Evolutionary conservation across 2,797 vertebrate genomes (phyloP).

Genomic region (Squalus acanthias): DNA sequence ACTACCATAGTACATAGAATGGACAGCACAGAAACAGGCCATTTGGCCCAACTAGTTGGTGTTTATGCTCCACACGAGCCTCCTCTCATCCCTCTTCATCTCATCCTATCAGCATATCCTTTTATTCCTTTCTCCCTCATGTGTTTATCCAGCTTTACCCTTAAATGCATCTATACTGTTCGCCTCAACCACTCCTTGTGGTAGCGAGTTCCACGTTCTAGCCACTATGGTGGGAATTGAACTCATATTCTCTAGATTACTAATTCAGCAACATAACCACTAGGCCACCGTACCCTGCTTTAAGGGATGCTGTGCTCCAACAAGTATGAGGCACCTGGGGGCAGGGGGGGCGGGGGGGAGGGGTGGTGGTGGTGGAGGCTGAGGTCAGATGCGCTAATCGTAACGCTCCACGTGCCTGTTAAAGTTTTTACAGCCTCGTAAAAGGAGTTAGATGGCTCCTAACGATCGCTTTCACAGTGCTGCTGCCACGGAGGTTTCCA

Average conservation of each 20-base stretch:
- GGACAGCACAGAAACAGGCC: background rate
- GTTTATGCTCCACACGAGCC: background rate
- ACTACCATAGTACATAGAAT: background rate
- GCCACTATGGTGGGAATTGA: no score
- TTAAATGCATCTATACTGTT: no score
- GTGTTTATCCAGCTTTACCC: background rate
- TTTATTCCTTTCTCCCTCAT: background rate
- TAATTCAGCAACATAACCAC: background rate
- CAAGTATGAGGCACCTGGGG: background rate
- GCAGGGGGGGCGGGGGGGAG: background rate
- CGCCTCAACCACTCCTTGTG: background rate
- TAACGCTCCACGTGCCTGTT: background rate
- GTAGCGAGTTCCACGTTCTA: background rate
- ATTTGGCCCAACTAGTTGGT: background rate
- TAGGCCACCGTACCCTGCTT: background rate
- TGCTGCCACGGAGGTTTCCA: slow-evolving; percentile 11
- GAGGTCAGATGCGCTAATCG: background rate
- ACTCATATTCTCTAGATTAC: background rate
- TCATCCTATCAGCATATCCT: background rate
- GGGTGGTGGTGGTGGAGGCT: background rate
- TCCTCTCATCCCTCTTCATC: no score
- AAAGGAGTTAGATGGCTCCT: slow-evolving; percentile 3
- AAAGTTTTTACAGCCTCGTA: fast-evolving
- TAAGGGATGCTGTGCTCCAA: background rate
- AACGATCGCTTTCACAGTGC: background rate